phyloP scores from a whole-genome alignment of 2,113 vertebrate species.

The Triplophysa rosa region DNA sequence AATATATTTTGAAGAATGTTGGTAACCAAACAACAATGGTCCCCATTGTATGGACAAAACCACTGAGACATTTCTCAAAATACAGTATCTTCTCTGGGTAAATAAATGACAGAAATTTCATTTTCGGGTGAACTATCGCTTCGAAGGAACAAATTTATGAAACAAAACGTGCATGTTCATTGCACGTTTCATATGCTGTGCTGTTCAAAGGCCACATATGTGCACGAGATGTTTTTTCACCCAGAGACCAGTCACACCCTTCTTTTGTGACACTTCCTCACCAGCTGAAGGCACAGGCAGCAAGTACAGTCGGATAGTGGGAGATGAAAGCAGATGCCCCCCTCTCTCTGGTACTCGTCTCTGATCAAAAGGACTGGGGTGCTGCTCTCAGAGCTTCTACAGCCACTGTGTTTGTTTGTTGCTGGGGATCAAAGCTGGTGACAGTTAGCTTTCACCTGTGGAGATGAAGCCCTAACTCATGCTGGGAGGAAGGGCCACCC shows the following conservation, averaged over 20 bases:
- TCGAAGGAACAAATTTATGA: no score
- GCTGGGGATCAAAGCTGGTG: conserved; percentile 78
- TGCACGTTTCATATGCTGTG: conserved; percentile 13
- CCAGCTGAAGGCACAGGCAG: conserved; percentile 59
- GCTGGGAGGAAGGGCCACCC: conserved; percentile 67
- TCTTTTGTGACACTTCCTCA: conserved; percentile 57
- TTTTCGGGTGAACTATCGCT: no score
- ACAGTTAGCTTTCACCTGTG: conserved; percentile 80
- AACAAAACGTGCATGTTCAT: conserved; percentile 28
- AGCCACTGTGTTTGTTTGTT: conserved; percentile 66
- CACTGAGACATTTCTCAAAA: no score
- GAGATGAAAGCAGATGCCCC: conserved; percentile 71
- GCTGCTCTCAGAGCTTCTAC: conserved; percentile 65
- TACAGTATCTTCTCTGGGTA: no score
- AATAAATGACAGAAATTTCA: no score
- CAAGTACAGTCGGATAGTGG: conserved; percentile 61
- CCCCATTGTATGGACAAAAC: no score
- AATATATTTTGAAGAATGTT: no score
- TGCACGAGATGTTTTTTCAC: conserved; percentile 44
- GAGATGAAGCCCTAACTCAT: conserved; percentile 72
- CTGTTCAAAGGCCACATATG: conserved; percentile 3
- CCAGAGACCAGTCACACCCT: conserved; percentile 50
- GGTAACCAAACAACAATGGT: no score
- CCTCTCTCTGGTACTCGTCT: conserved; percentile 55
- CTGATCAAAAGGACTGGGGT: conserved; percentile 78